Evolutionary conservation across 2,797 vertebrate genomes (phyloP).

Genomic region (Characodon lateralis): DNA sequence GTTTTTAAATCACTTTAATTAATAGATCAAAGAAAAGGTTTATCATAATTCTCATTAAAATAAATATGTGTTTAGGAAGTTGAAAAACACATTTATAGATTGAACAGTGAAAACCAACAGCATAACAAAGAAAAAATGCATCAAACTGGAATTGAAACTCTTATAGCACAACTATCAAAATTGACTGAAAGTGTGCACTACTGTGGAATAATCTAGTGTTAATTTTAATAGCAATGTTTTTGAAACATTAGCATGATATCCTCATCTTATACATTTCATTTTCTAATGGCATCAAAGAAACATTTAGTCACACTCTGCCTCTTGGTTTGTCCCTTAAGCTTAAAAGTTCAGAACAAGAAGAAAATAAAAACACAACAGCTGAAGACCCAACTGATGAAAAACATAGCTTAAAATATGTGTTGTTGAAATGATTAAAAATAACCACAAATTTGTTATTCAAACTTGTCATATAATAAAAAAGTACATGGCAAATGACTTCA

Average conservation of each 20-base stretch:
- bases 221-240: not conserved
- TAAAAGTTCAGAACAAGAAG: not conserved
- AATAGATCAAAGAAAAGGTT: constrained; percentile 2
- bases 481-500: not conserved
- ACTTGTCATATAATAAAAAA: not conserved
- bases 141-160: constrained; percentile 63
- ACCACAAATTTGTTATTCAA: constrained; percentile 10
- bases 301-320: not conserved
- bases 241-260: not conserved
- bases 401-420: not conserved
- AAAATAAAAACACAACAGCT: not conserved
- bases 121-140: constrained; percentile 52
- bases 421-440: not conserved
- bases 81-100: not conserved
- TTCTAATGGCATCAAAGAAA: not conserved
- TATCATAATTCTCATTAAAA: not conserved
- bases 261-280: not conserved
- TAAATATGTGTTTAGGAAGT: constrained; percentile 1
- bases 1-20: constrained; percentile 6
- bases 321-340: not conserved
- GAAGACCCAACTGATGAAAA: not conserved
- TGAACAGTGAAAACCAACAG: constrained; percentile 8
- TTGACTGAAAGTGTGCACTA: constrained; percentile 78
- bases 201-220: constrained; percentile 63
- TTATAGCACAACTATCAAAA: constrained; percentile 45